Conservation (phyloP, 2,888 invertebrate genomes). For the Pseudanteris insignis region DNA sequence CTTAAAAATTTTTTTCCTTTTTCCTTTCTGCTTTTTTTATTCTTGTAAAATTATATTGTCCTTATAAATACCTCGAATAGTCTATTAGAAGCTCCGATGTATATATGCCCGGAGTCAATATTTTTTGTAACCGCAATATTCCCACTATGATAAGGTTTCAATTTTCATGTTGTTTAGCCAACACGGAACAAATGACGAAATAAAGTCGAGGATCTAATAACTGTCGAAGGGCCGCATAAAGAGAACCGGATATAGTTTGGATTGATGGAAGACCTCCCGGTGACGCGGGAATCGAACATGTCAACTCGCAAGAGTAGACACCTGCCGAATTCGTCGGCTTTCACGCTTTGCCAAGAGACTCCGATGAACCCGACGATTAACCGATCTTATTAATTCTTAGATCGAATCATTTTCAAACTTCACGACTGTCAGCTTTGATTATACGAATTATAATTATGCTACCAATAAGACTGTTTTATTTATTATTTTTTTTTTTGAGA, state of each 20-base stretch:
- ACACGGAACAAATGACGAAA: slow-evolving; percentile 17
- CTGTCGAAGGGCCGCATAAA: slow-evolving; percentile 30
- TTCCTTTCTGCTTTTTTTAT: too few species aligned
- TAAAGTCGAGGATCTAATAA: slow-evolving; percentile 18
- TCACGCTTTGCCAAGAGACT: slow-evolving; percentile 8
- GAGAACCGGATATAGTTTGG: slow-evolving; percentile 36
- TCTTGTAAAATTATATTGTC: too few species aligned
- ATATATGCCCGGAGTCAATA: too few species aligned
- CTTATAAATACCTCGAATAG: too few species aligned
- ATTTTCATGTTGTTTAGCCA: slow-evolving; percentile 19
- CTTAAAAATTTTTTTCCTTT: too few species aligned
- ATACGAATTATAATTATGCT: too few species aligned
- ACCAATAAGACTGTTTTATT: too few species aligned
- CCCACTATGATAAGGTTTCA: slow-evolving; percentile 35
- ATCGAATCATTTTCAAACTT: too few species aligned
- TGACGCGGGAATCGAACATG: slow-evolving; percentile 33
- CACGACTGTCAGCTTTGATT: too few species aligned
- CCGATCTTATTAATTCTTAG: too few species aligned
- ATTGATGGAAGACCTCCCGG: slow-evolving; percentile 46
- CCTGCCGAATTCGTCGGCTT: slow-evolving; percentile 37
- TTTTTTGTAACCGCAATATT: slow-evolving; percentile 11
- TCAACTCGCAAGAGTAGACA: slow-evolving; percentile 41
- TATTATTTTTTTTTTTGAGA: too few species aligned
- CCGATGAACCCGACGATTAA: slow-evolving; percentile 25
- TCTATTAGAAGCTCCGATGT: too few species aligned